Conservation (phyloP, 2,113 vertebrate species). For the Osmerus mordax region DNA sequence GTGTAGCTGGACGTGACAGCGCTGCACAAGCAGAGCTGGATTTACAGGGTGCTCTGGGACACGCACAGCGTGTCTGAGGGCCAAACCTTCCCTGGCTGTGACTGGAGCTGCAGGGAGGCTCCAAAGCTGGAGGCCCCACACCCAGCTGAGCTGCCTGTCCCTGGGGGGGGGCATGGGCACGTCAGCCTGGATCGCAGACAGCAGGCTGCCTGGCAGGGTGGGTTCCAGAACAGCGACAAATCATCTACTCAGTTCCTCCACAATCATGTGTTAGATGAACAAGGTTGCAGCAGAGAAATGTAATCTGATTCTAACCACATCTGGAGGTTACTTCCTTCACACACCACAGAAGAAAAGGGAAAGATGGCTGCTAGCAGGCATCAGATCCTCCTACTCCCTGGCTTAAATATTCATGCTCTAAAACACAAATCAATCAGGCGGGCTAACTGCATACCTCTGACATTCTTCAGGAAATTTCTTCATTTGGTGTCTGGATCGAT, state of each 20-base stretch:
- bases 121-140: neutral
- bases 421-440: slow-evolving; percentile 55
- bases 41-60: slow-evolving; percentile 3
- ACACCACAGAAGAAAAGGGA: neutral
- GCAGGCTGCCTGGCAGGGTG: too few relatives aligned
- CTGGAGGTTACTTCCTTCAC: too few relatives aligned
- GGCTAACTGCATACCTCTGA: slow-evolving; percentile 52
- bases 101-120: neutral
- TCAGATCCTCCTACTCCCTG: neutral
- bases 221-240: too few relatives aligned
- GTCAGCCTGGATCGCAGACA: too few relatives aligned
- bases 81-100: neutral
- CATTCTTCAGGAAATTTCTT: slow-evolving; percentile 67
- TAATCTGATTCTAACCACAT: too few relatives aligned
- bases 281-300: too few relatives aligned
- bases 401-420: slow-evolving; percentile 61
- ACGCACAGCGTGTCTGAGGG: neutral
- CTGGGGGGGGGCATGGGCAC: too few relatives aligned
- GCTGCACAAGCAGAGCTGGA: slow-evolving; percentile 1
- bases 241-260: too few relatives aligned
- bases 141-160: too few relatives aligned
- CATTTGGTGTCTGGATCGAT: slow-evolving; percentile 70
- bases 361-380: neutral
- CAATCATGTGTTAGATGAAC: too few relatives aligned
- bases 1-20: neutral